Evolutionary conservation across 2,113 vertebrate species (phyloP).

Genomic region (Monopterus albus): DNA sequence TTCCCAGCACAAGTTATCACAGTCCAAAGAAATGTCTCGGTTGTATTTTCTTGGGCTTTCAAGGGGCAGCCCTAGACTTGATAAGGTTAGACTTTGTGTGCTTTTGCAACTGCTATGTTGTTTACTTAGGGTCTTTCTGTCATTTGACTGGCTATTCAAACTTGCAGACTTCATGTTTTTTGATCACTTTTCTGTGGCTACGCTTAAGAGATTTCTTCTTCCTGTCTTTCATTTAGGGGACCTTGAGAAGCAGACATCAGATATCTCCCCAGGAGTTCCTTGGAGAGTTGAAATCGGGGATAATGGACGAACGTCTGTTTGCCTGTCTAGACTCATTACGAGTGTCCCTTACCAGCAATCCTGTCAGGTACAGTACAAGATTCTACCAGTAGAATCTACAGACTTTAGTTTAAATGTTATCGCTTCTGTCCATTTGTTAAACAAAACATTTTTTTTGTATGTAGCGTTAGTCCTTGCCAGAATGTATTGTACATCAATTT

Average conservation of each 20-base stretch:
- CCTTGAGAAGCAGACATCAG: conserved; percentile 89
- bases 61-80: no score
- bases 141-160: background rate
- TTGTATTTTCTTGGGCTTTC: no score
- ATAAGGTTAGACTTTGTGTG: background rate
- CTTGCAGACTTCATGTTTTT: background rate
- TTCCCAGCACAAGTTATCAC: background rate
- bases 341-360: conserved; percentile 96
- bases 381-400: background rate
- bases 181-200: background rate
- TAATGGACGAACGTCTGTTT: conserved; percentile 90
- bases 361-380: conserved; percentile 89
- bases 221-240: conserved; percentile 82
- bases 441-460: no score
- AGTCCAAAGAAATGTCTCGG: background rate
- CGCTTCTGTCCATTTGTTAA: no score
- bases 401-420: no score
- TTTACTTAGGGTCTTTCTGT: background rate
- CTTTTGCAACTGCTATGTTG: background rate
- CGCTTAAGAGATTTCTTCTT: conserved; percentile 1
- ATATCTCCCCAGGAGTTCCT: conserved; percentile 95
- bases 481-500: no score
- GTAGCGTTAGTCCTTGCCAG: no score
- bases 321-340: conserved; percentile 92
- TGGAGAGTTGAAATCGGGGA: conserved; percentile 90